phyloP scores from a whole-genome alignment of 2,888 invertebrate species.

The Brenthis ino region DNA sequence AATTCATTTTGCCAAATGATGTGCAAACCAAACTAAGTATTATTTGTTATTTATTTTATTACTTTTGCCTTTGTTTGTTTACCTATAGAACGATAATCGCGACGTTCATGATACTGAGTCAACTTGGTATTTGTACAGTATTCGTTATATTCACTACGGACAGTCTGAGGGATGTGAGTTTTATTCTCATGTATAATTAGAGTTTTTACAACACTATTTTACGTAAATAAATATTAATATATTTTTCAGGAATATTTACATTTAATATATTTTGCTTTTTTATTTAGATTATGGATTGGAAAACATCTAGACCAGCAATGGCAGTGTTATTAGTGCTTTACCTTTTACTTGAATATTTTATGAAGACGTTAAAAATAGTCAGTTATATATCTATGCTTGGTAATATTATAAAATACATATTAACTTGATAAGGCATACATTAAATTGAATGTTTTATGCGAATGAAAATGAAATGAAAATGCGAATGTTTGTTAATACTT shows the following conservation, averaged over 20 bases:
- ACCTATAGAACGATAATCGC: conserved; percentile 53
- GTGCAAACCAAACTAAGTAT: no score
- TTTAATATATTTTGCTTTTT: neutral
- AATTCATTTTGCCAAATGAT: no score
- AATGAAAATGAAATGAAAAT: no score
- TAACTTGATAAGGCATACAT: neutral
- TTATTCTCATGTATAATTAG: neutral
- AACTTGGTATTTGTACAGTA: conserved; percentile 62
- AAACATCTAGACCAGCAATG: conserved; percentile 45
- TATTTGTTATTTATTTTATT: neutral
- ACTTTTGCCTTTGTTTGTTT: neutral
- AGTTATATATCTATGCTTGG: conserved; percentile 60
- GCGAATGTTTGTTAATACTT: no score
- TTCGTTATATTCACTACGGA: conserved; percentile 61
- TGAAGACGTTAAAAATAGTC: conserved; percentile 57
- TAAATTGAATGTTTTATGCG: no score
- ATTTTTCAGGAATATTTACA: no score
- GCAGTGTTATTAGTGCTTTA: conserved; percentile 53
- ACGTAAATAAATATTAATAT: no score
- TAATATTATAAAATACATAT: conserved; percentile 35
- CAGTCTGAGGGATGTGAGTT: conserved; percentile 63
- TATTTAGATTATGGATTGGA: conserved; percentile 58
- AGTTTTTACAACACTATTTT: no score
- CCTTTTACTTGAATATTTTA: conserved; percentile 52
- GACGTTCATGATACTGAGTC: conserved; percentile 60